phyloP scores from a whole-genome alignment of 2,888 invertebrate species.

The Caenorhabditis japonica region DNA sequence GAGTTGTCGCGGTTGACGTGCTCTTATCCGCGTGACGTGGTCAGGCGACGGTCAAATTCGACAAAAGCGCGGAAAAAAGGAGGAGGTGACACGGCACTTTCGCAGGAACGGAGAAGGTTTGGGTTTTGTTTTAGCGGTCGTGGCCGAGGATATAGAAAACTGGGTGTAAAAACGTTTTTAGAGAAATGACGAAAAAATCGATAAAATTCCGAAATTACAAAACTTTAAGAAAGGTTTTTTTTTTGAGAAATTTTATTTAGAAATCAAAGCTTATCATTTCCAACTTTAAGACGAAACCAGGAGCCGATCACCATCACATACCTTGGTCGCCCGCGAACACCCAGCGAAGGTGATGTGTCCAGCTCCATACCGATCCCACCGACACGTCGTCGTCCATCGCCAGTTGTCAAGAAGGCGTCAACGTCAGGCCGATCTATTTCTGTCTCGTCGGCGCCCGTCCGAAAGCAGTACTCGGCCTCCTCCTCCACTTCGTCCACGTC shows the following conservation, averaged over 20 bases:
- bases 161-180: too few species aligned
- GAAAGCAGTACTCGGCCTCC: constrained; percentile 17
- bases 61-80: constrained; percentile 28
- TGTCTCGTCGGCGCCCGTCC: neutral
- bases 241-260: too few species aligned
- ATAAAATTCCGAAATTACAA: too few species aligned
- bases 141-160: too few species aligned
- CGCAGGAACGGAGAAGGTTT: constrained; percentile 4
- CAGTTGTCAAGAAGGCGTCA: constrained; percentile 36
- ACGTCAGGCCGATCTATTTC: neutral
- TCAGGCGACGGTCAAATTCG: constrained; percentile 33
- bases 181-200: too few species aligned
- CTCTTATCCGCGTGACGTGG: constrained; percentile 1
- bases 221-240: too few species aligned
- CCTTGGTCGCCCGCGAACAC: constrained; percentile 44
- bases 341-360: constrained; percentile 28
- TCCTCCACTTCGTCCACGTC: constrained; percentile 15
- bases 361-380: neutral
- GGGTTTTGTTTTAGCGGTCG: too few species aligned
- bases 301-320: constrained; percentile 49
- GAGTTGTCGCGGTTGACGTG: constrained; percentile 22
- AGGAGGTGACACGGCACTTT: neutral
- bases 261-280: too few species aligned
- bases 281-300: constrained; percentile 36
- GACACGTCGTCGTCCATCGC: constrained; percentile 18